Evolutionary conservation across 1,140 invertebrate species (phyloP), one percentile per base, ranked within the genome.

Genomic region (Eufriesea mexicana): DNA sequence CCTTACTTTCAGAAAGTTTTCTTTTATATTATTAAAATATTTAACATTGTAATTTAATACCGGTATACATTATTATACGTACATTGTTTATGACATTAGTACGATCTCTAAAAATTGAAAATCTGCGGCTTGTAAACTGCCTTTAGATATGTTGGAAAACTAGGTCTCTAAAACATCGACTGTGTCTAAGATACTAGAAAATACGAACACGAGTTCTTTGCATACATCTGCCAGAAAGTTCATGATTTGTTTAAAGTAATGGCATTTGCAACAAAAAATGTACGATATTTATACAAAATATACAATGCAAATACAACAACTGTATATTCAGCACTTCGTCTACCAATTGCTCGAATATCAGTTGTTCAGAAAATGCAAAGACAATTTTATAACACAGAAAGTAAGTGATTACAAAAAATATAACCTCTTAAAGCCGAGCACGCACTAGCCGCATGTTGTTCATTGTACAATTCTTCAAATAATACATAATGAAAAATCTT

Each of bases 201-300:
- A 84, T 59, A 45, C 18, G 28, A 55, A 59, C 55, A 72, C 59
- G 47, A 72, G n/a, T 10, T 83, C 66, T 68, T 74, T 47, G 47
- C 42, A 35, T 72, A 70, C 49, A 59, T 71, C 55, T 83, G 59
- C 72, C 79, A 71, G 64, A 71, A 86, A 88, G 80, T 77, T 54
- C 61, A 75, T 84, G 75, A 14, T 68, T 64, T 86, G 35, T 23
- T 87, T 66, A 84, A 84, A 89, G 83, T 85, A 87, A 91, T 93
- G 91, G 91, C 92, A 89, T 92, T 93, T 88, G 87, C 89, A 25
- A 86, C 74, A 68, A 87, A 89, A 87, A 88, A 89, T 89, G 68
- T 91, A 57, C 86, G 90, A 79, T 74, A 91, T 88, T 88, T 93
- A 23, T 90, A 86, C 79, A 93, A 92, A 91, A 71, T 91, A 91